phyloP scores from a whole-genome alignment of 2,797 vertebrate genomes.

The Lagodon rhomboides region DNA sequence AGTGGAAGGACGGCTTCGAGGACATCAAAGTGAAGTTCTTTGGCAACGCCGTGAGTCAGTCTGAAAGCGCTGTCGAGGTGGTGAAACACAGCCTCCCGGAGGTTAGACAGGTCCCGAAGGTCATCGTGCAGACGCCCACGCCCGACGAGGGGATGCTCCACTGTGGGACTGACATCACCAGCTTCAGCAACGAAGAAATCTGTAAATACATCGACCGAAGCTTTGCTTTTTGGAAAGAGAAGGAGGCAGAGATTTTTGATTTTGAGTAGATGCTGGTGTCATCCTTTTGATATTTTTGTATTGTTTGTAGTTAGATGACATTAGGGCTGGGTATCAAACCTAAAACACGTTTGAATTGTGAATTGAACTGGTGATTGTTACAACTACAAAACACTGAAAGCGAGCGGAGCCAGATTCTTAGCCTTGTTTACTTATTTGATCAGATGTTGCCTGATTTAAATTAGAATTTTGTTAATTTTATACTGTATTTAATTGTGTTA shows the following conservation, averaged over 20 bases:
- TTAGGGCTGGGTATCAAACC: slow-evolving; percentile 33
- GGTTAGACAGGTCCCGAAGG: slow-evolving; percentile 76
- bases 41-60: slow-evolving; percentile 67
- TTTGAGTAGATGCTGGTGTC: slow-evolving; percentile 81
- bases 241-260: slow-evolving; percentile 96
- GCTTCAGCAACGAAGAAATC: slow-evolving; percentile 90
- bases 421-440: slow-evolving; percentile 51
- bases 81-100: slow-evolving; percentile 73
- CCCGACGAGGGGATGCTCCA: slow-evolving; percentile 76
- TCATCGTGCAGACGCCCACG: slow-evolving; percentile 75
- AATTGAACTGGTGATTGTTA: slow-evolving; percentile 14
- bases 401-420: slow-evolving; percentile 4
- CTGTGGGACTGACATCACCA: slow-evolving; percentile 76
- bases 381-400: slow-evolving; percentile 4
- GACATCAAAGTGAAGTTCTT: slow-evolving; percentile 94
- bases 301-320: slow-evolving; percentile 47
- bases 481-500: slow-evolving; percentile 49
- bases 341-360: slow-evolving; percentile 8
- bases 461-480: slow-evolving; percentile 57
- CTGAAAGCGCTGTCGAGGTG: slow-evolving; percentile 27
- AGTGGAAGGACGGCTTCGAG: slow-evolving; percentile 94
- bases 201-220: slow-evolving; percentile 96
- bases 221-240: slow-evolving; percentile 99
- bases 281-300: slow-evolving; percentile 68
- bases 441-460: slow-evolving; percentile 33